Evolutionary conservation across 2,113 vertebrate species (phyloP), one percentile per base, ranked within the genome.

Genomic region (Hydropotes inermis): DNA sequence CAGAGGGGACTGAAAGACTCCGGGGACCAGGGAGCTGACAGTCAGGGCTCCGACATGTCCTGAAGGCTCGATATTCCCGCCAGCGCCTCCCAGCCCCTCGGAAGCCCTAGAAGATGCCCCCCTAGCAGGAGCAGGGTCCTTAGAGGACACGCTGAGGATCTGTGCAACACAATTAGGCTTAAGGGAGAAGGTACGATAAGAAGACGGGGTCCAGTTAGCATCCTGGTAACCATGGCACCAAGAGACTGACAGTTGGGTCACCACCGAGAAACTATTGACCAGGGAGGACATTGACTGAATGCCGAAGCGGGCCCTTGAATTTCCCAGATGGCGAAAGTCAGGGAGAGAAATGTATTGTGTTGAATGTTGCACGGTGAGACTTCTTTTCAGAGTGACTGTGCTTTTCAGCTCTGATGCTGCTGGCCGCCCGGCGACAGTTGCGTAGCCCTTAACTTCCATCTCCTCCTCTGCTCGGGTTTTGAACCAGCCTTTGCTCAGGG

Each of bases 171-270:
- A 33, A 88, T 91, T 78, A 94, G 74, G 60, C 86, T 30, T 60
- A 61, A 88, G 17, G 57, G 57, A 88, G 58, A 93, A 13, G 21
- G 54, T 16, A n/a, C 13, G 2, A 5, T 3, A 39, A 76, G 74
- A 21, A 91, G 25, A 57, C 15, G 33, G 4, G 82, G 16, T 47
- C 81, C 78, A 33, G 61, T 6, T 64, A 87, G 82, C 83, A 28
- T n/a, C 15, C 9, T 3, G 39, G 96, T 95, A 95, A 79, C 96
- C 83, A 87, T 97, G 91, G 95, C 82, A 96, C 97, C 93, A 39
- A 70, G 88, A 97, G 14, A 50, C 58, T 95, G 93, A 90, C 91
- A 88, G 1, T 17, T 93, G 90, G 61, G 84, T 94, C 93, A 64
- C 94, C 30, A 52, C 12, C 15, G 45, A 92, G 88, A 97, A 97